phyloP scores from a whole-genome alignment of 2,113 vertebrate genomes.

The Podarcis cretensis region DNA sequence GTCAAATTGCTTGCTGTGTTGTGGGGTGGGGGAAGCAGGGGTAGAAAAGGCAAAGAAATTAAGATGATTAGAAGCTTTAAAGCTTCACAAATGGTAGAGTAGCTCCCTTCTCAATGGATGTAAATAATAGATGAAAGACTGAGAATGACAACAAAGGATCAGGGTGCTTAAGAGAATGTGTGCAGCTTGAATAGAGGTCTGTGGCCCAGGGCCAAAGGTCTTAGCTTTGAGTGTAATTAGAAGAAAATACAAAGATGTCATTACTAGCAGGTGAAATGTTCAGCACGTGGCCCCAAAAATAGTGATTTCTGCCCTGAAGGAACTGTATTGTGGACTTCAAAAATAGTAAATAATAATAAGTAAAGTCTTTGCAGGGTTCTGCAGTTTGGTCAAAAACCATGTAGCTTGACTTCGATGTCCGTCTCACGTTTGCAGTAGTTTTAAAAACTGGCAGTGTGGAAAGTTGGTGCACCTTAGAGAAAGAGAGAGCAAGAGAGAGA shows the following conservation, averaged over 20 bases:
- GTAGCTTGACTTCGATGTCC: constrained; percentile 58
- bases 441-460: not conserved
- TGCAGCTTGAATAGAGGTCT: constrained; percentile 80
- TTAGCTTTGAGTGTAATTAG: constrained; percentile 83
- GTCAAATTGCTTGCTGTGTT: constrained; percentile 74
- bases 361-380: constrained; percentile 55
- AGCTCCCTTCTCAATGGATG: constrained; percentile 76
- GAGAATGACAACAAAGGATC: constrained; percentile 82
- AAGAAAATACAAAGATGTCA: constrained; percentile 86
- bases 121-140: constrained; percentile 85
- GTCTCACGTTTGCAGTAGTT: constrained; percentile 1
- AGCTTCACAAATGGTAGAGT: constrained; percentile 77
- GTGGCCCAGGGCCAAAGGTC: constrained; percentile 83
- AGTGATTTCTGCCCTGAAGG: constrained; percentile 77
- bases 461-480: not conserved
- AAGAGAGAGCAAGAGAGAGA: not conserved
- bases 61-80: constrained; percentile 82
- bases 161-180: constrained; percentile 81
- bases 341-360: constrained; percentile 23
- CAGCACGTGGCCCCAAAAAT: constrained; percentile 80
- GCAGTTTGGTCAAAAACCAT: constrained; percentile 49
- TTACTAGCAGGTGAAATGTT: constrained; percentile 85
- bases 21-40: constrained; percentile 61
- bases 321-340: constrained; percentile 78
- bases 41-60: constrained; percentile 77